Base-by-base conservation (phyloP, 92 coral and sea anemone species). In the Zoanthus solanderi region DNA sequence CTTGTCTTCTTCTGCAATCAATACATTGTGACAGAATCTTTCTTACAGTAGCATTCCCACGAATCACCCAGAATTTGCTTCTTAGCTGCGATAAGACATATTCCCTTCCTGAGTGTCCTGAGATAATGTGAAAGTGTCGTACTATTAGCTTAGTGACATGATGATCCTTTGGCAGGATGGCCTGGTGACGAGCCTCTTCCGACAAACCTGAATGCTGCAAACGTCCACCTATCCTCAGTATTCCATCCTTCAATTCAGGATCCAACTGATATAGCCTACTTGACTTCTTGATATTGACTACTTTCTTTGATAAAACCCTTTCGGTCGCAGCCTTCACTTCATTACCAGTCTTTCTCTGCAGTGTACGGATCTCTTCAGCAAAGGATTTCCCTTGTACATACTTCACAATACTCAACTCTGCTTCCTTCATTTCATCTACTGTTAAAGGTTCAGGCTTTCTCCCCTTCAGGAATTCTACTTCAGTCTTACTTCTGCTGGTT, bases 21-120 rank as follows among this genome's bases (percentile, higher is more conserved):
- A 66, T 17, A 11, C 72, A 66, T 2, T 5, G n/a, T 6, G 11
- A 6, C 9, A 66, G 7, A 8, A 66, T 31, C 11, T 31, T 66
- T 61, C 90, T 58, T 28, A 83, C 87, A 12, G 61, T 66, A 0
- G 90, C 48, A 34, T 77, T 73, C 28, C 84, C 89, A 53, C 79
- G 46, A 9, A 88, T 71, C 17, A 91, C 11, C 92, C 92, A 88
- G 58, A 45, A 83, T 18, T 88, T 72, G 15, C 78, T 75, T 12
- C 89, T 75, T 69, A 88, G 17, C 34, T 75, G 77, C 52, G 91
- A 69, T 2, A 91, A 77, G 0, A 88, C 91, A 57, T 88, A 78
- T 79, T 91, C 88, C 65, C 91, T 83, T 9, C 89, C 91, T 3
- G 93, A 91, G 71, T 88, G 91, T 31, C 93, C 89, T 71, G 92